Conservation (phyloP, 1,140 invertebrate genomes). For the Samia ricini region DNA sequence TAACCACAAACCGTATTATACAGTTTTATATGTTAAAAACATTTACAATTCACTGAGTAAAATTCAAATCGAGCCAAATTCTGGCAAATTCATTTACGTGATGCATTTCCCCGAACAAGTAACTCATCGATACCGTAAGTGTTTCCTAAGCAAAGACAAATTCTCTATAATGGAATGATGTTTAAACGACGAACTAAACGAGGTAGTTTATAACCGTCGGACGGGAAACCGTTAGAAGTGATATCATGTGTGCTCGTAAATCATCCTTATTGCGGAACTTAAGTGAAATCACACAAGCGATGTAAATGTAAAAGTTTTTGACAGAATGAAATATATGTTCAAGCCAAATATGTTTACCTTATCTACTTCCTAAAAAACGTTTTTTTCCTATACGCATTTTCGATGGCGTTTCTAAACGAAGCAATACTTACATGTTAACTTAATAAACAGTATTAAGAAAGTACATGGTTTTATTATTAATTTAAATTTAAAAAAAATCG, state of each 20-base stretch:
- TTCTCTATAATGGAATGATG: neutral
- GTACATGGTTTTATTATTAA: no score
- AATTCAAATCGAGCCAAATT: no score
- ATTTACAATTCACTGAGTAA: neutral
- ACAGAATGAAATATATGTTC: neutral
- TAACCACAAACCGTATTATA: no score
- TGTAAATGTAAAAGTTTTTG: neutral
- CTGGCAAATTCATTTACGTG: neutral
- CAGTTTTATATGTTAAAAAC: neutral
- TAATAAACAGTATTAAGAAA: no score
- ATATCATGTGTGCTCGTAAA: neutral
- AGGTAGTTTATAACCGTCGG: neutral
- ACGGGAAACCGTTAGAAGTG: neutral
- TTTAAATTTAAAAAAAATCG: no score
- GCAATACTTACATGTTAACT: no score
- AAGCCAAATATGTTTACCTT: neutral
- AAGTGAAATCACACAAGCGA: neutral
- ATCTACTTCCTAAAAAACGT: neutral
- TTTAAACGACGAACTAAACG: neutral
- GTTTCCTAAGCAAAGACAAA: neutral
- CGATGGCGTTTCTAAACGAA: no score
- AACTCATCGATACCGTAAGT: neutral
- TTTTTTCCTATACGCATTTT: no score
- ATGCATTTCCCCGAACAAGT: neutral
- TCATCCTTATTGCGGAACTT: neutral